phyloP scores from a whole-genome alignment of 2,113 vertebrate species.

The Dipodomys stephensi region DNA sequence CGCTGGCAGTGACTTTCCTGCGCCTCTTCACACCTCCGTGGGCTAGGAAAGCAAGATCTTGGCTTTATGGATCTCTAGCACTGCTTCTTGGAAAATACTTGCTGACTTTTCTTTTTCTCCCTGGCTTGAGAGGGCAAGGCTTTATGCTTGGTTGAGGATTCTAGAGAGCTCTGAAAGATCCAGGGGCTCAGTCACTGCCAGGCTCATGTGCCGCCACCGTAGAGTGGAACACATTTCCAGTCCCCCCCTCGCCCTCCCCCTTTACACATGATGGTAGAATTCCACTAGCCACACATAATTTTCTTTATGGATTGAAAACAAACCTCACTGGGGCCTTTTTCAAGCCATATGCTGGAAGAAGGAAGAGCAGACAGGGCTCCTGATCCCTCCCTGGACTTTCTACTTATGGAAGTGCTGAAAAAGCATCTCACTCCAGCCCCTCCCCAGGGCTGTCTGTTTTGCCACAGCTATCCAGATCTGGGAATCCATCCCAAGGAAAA shows the following conservation, averaged over 20 bases:
- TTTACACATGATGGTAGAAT: neutral
- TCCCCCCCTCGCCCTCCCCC: accelerated
- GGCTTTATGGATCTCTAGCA: accelerated
- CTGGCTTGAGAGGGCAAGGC: neutral
- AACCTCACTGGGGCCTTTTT: neutral
- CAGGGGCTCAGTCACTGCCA: neutral
- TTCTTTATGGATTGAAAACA: neutral
- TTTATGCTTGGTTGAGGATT: neutral
- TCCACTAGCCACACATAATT: neutral
- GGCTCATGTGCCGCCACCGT: neutral
- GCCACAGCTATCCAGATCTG: neutral
- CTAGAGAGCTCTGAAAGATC: neutral
- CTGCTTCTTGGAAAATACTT: neutral
- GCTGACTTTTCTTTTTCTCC: neutral
- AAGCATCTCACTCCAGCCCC: neutral
- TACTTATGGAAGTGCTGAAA: neutral
- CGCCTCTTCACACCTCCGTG: neutral
- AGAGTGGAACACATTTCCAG: too few species aligned
- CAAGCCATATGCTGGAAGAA: neutral
- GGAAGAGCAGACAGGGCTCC: neutral
- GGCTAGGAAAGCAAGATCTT: neutral
- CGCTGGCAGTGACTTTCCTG: neutral
- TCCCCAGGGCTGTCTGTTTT: neutral
- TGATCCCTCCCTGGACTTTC: neutral
- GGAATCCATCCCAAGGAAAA: neutral